Evolutionary conservation across 2,797 vertebrate genomes (phyloP).

Genomic region (Cyprinella venusta): DNA sequence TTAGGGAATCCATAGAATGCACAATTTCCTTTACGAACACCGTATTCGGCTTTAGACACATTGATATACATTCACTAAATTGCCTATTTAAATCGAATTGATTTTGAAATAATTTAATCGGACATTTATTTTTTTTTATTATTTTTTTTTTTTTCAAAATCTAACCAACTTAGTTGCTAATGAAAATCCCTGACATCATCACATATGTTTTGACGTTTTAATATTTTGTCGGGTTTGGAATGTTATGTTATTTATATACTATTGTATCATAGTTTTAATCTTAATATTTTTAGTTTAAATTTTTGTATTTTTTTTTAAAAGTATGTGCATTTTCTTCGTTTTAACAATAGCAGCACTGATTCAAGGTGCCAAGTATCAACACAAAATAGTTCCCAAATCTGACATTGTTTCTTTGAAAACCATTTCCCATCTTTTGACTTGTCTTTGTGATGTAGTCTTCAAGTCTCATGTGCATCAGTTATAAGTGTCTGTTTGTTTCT

Average conservation of each 20-base stretch:
- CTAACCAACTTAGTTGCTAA: neutral
- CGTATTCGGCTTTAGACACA: too few relatives aligned
- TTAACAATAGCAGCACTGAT: neutral
- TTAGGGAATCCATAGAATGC: too few relatives aligned
- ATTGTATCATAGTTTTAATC: neutral
- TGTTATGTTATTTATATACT: neutral
- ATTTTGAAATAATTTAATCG: too few relatives aligned
- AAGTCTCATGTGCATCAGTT: constrained; percentile 32
- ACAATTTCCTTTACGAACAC: too few relatives aligned
- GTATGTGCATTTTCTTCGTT: neutral
- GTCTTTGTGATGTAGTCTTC: neutral
- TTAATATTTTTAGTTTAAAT: too few relatives aligned
- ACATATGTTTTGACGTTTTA: neutral
- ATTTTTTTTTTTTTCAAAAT: neutral
- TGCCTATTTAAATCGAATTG: neutral
- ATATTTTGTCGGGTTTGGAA: too few relatives aligned
- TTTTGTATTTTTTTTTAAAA: too few relatives aligned
- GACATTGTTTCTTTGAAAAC: neutral
- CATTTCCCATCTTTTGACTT: neutral
- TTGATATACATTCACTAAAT: too few relatives aligned
- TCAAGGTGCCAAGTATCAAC: neutral
- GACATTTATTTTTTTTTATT: too few relatives aligned
- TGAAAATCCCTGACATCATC: neutral
- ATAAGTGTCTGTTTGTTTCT: constrained; percentile 15
- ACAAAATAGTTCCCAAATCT: neutral